These are phyloP conservation scores for Mastigias papua DNA, from an alignment of 30 jellyfish, hydroid and myxozoan genomes.

Conservation along the genomic window DNA sequence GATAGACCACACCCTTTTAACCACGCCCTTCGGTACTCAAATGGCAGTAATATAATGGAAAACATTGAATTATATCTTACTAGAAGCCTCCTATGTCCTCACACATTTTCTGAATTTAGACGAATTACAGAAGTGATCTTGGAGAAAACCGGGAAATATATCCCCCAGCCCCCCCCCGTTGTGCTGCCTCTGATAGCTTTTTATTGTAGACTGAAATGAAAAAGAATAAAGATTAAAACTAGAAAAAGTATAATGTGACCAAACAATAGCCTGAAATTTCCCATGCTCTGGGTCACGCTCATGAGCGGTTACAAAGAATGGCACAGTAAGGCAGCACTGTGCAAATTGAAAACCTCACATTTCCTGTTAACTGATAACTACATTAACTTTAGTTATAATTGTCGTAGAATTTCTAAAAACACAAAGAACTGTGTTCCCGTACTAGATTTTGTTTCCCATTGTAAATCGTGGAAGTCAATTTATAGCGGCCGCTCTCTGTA, in stretches of 20 bases:
- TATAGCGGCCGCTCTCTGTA: background rate
- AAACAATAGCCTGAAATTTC: slow-evolving; percentile 1
- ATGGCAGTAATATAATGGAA: no score
- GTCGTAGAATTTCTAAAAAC: background rate
- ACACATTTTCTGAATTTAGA: no score
- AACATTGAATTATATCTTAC: no score
- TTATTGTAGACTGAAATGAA: no score
- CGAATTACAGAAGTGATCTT: no score
- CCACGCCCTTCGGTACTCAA: no score
- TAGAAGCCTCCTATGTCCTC: no score
- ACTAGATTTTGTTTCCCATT: slow-evolving; percentile 6
- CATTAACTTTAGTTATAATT: background rate
- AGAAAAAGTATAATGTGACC: background rate
- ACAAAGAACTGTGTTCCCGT: background rate
- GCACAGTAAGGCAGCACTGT: slow-evolving; percentile 47
- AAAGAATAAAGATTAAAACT: background rate
- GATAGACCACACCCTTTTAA: no score
- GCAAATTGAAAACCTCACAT: slow-evolving; percentile 30
- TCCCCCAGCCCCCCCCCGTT: no score
- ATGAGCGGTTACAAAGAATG: background rate
- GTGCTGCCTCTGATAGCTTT: no score
- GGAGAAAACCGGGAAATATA: no score
- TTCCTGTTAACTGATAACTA: slow-evolving; percentile 39
- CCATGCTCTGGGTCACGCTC: slow-evolving; percentile 8
- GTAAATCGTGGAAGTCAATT: background rate